Base-by-base conservation (phyloP, 2,888 invertebrate species). In the Archaeoteleia sp. region DNA sequence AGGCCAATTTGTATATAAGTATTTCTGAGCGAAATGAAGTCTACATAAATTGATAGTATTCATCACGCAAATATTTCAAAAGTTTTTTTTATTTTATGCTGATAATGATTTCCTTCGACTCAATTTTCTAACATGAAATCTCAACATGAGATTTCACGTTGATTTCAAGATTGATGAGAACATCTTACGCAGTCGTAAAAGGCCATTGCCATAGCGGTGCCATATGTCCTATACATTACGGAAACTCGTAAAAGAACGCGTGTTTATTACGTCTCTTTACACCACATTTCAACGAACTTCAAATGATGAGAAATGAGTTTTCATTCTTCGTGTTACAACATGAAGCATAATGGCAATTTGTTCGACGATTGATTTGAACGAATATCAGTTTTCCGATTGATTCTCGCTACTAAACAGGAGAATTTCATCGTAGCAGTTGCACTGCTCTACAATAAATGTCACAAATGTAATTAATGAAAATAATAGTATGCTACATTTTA, bases 171-270 rank as follows among this genome's bases (percentile, higher is more conserved):
- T 35, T 23, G 15, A 15, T 7, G 29, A 17, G 43, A 35, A 37
- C 34, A 15, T 37, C 35, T 55, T 45, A 45, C 15, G 35, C 37
- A 35, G 27, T 43, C 55, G 55, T 55, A 45, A 55, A 55, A 35
- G 43, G 12, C 45, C 35, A 45, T 13, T 25, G 27, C 12, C 43
- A 15, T 10, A 29, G 43, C 17, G 9, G 55, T 45, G 37, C 45
- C 55, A 55, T 35, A 35, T 55, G 55, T 23, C 53, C 43, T 40
- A 25, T 54, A 54, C 43, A 54, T 54, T 54, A 54, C 30, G 34
- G 10, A 43, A 54, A 35, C 42, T 54, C 54, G 43, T 43, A 54
- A 54, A 54, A 25, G 43, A 40, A 15, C 20, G 40, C 23, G 34
- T 54, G 54, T 34, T 54, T 54, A 43, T 57, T 57, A 32, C 46